A percentile compares a stretch with the other conserved stretches of the same genome.
These are phyloP conservation scores for Jordanella pulchra DNA, from an alignment of 2,797 vertebrate species.

Conservation along the genomic window DNA sequence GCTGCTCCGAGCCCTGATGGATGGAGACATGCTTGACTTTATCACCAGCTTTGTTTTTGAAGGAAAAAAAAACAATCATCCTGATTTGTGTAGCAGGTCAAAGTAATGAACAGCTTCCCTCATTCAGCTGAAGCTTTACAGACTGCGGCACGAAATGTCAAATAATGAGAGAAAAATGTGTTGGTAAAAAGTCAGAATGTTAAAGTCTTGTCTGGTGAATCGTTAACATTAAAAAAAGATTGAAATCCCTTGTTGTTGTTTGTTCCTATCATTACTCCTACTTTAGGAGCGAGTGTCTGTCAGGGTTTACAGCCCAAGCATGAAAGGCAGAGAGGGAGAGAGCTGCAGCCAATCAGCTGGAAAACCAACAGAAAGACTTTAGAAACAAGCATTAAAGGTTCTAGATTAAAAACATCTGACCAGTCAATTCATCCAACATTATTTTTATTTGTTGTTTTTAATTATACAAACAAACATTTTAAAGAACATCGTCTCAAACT, in stretches of 20 bases:
- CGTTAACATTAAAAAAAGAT: too few species aligned
- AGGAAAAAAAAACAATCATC: slow-evolving; percentile 4
- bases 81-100: neutral
- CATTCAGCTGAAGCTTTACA: neutral
- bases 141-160: neutral
- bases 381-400: too few species aligned
- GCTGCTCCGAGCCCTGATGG: slow-evolving; percentile 33
- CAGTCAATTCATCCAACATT: too few species aligned
- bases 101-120: neutral
- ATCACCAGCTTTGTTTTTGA: slow-evolving; percentile 28
- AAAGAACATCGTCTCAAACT: too few species aligned
- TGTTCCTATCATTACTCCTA: neutral
- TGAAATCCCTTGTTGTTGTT: neutral
- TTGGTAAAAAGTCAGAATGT: neutral
- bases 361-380: too few species aligned
- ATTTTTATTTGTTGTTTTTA: too few species aligned
- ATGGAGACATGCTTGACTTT: slow-evolving; percentile 31
- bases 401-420: too few species aligned
- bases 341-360: neutral
- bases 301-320: neutral
- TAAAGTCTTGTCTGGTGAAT: neutral
- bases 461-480: too few species aligned
- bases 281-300: neutral
- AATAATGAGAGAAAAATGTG: neutral
- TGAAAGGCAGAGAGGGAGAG: neutral